Percentiles rank a stretch among this genome's conserved stretches.
phyloP scores from a whole-genome alignment of 2,113 vertebrate species.

The Miniopterus natalensis region DNA sequence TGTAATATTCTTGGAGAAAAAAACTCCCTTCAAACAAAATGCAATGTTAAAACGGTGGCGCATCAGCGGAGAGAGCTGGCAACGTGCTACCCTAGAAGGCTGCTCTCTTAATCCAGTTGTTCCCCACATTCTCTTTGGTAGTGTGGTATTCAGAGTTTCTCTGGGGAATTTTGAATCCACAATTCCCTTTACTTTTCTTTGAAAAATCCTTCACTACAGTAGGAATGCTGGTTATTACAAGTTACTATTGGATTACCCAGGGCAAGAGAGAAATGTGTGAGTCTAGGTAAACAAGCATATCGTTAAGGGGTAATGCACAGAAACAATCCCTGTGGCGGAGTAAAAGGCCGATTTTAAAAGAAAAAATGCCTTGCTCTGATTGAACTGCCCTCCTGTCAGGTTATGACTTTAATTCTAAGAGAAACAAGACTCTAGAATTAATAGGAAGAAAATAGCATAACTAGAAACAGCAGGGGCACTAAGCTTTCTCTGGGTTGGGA shows the following conservation, averaged over 20 bases:
- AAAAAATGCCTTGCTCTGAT: not conserved
- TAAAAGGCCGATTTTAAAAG: not conserved
- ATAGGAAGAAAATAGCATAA: not conserved
- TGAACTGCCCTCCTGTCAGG: not conserved
- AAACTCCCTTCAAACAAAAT: constrained; percentile 54
- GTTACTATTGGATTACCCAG: constrained; percentile 34
- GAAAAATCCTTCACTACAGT: constrained; percentile 8
- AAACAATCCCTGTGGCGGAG: not conserved
- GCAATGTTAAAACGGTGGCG: constrained; percentile 70
- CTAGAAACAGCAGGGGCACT: not conserved
- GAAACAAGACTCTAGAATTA: constrained; percentile 19
- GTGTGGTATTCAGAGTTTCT: constrained; percentile 81
- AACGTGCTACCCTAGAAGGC: constrained; percentile 73
- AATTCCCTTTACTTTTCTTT: constrained; percentile 54
- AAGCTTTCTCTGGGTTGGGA: not conserved
- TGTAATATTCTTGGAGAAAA: constrained; percentile 64
- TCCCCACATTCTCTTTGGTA: constrained; percentile 67
- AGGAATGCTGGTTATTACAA: constrained; percentile 47
- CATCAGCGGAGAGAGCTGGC: constrained; percentile 67
- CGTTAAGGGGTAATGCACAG: not conserved
- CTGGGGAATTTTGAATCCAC: constrained; percentile 61
- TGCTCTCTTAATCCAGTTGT: constrained; percentile 67
- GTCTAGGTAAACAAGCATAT: constrained; percentile 63
- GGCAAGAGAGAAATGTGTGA: not conserved
- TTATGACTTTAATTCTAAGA: constrained; percentile 29